phyloP scores from a whole-genome alignment of 2,113 vertebrate genomes.

The Ciconia maguari region DNA sequence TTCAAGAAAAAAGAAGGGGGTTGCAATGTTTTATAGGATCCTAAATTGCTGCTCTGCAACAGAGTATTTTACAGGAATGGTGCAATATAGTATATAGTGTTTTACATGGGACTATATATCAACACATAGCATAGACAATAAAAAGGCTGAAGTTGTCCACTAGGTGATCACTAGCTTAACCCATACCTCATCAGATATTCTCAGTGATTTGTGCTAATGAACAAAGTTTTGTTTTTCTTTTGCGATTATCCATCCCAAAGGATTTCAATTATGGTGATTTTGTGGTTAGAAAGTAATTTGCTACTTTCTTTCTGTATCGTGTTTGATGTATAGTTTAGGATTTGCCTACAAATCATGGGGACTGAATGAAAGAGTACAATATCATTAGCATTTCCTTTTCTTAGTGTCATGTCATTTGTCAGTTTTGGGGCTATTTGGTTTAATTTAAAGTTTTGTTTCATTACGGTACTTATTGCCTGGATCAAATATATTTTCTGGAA shows the following conservation, averaged over 20 bases:
- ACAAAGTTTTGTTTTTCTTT: not conserved
- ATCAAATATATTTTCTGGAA: not conserved
- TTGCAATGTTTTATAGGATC: not conserved
- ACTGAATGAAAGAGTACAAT: not conserved
- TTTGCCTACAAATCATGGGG: not conserved
- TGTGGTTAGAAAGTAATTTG: not conserved
- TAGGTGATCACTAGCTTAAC: not conserved
- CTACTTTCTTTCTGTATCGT: not conserved
- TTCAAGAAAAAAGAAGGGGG: not conserved
- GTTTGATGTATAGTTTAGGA: not conserved
- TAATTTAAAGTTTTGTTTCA: not conserved
- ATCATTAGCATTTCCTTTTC: not conserved
- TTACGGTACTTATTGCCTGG: not conserved
- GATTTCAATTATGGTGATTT: not conserved
- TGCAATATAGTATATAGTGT: not conserved
- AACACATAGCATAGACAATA: not conserved
- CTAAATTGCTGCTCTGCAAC: not conserved
- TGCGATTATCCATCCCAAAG: not conserved
- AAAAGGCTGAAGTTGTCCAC: not conserved
- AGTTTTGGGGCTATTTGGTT: not conserved
- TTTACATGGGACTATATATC: not conserved
- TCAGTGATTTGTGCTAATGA: not conserved
- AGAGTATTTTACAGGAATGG: not conserved
- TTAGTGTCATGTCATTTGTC: not conserved
- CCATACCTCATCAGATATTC: not conserved